Base-by-base conservation (phyloP, 2,797 vertebrate species). In the Oophaga sylvatica region DNA sequence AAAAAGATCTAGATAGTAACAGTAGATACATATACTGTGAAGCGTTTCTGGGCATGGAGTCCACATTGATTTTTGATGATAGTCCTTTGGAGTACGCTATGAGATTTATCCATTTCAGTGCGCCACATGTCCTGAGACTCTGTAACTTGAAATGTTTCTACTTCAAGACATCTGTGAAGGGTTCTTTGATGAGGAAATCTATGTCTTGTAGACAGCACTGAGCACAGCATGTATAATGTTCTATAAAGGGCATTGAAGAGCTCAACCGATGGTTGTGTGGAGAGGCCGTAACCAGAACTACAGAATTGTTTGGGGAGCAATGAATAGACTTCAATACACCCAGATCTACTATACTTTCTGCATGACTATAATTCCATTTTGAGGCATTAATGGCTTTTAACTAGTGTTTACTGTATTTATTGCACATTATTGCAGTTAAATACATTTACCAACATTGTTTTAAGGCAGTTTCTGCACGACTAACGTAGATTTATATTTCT, bases 171-270 rank as follows among this genome's bases (percentile, higher is more conserved):
- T 35, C 73, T 81, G 59, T 63, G 60, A 85, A 85, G 60, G 73
- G 83, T 45, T 19, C 29, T 65, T 88, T 88, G 77, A 88, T 67
- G 77, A 81, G 56, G 26, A 65, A 88, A 81, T 85, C 82, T 71
- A 65, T 71, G 81, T 56, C 62, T 59, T 71, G 77, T 75, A 73
- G 76, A 56, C n/a, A 53, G 68, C 41, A 85, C 12, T 80, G 78
- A 62, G 75, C 87, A 57, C 83, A 71, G 77, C 63, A 45, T 60
- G 63, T 86, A 26, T 80, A 41, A 80, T 86, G 29, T 71, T 79
- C 63, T 41, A 86, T 60, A 68, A 59, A 80, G 48, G 15, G 48
- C 41, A 80, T 59, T 70, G 67, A 80, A 48, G 65, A 71, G 56
- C 65, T 68, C 65, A 70, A 29, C 45, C 35, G 71, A 87, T 87